phyloP scores from a whole-genome alignment of 92 coral and sea anemone genomes.

The Heliopora coerulea region DNA sequence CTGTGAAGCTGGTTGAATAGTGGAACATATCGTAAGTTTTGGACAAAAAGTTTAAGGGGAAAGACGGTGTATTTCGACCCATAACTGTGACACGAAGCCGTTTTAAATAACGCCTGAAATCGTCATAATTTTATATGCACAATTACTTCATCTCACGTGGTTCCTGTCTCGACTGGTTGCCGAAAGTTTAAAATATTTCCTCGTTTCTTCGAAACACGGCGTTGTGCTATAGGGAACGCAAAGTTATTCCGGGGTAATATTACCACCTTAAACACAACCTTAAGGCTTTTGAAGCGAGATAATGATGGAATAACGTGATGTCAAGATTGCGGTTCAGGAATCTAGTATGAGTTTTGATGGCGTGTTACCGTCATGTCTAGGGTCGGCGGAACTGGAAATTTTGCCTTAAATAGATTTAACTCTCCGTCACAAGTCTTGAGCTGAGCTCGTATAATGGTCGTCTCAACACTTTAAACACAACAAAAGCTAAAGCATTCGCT shows the following conservation, averaged over 20 bases:
- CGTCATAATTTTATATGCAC: constrained; percentile 24
- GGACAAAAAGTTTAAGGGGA: not conserved
- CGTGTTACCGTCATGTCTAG: not conserved
- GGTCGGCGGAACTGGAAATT: constrained; percentile 1
- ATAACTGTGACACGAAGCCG: not conserved
- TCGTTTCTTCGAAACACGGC: constrained; percentile 12
- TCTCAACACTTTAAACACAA: not conserved
- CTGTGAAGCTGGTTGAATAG: not conserved
- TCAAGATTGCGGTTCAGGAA: not conserved
- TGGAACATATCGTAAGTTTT: not conserved
- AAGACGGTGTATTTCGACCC: not conserved
- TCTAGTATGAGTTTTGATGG: constrained; percentile 16
- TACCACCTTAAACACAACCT: not conserved
- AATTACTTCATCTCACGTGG: constrained; percentile 23
- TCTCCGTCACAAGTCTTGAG: not conserved
- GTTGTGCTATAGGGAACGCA: not conserved
- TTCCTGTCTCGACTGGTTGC: not conserved
- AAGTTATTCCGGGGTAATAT: not conserved
- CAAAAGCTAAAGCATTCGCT: not conserved
- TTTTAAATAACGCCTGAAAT: constrained; percentile 24
- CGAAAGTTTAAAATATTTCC: not conserved
- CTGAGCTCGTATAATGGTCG: not conserved
- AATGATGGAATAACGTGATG: not conserved
- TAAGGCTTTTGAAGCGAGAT: not conserved
- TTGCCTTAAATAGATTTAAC: not conserved